Conservation (phyloP, 2,797 vertebrate genomes). For the Cephalopachus bancanus region DNA sequence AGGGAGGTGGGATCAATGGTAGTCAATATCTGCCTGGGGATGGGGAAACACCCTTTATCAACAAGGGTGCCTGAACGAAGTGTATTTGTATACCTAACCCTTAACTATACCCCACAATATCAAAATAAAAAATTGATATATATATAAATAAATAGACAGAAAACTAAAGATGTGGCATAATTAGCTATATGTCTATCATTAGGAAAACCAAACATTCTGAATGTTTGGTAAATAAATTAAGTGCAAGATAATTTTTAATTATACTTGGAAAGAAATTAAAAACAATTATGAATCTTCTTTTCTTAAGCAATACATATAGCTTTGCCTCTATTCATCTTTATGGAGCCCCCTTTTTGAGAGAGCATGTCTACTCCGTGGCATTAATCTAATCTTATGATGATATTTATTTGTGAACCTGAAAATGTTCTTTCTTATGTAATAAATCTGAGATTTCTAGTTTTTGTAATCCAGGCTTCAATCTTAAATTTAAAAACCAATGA, state of each 20-base stretch:
- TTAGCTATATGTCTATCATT: not conserved
- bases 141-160: not conserved
- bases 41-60: too few relatives aligned
- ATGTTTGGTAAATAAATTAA: not conserved
- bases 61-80: too few relatives aligned
- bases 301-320: not conserved
- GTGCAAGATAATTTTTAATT: not conserved
- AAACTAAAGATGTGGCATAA: constrained; percentile 1
- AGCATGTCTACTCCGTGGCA: not conserved
- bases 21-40: too few relatives aligned
- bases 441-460: constrained; percentile 42
- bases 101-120: too few relatives aligned
- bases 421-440: not conserved
- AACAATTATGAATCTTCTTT: not conserved
- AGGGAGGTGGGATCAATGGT: too few relatives aligned
- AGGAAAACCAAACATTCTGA: constrained; percentile 45
- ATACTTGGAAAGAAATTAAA: not conserved
- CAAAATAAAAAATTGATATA: too few relatives aligned
- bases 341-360: not conserved
- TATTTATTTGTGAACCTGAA: not conserved
- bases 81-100: too few relatives aligned
- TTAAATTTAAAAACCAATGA: constrained; percentile 35
- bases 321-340: constrained; percentile 19
- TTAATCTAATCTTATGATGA: constrained; percentile 10
- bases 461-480: constrained; percentile 43